phyloP scores from a whole-genome alignment of 2,113 vertebrate genomes.

The Collichthys lucidus region DNA sequence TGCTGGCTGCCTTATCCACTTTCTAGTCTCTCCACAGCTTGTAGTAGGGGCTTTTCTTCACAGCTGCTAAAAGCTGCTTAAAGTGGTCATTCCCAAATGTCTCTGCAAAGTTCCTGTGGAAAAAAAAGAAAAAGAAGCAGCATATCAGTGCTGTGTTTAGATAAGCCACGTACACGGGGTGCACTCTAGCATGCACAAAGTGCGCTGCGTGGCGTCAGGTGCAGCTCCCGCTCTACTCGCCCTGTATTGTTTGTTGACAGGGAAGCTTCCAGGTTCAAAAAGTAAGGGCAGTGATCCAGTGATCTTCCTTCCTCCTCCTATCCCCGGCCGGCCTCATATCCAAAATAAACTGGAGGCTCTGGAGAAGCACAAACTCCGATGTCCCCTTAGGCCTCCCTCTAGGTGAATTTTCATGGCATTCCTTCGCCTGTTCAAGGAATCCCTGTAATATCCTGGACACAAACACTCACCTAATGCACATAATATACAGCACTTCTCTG shows the following conservation, averaged over 20 bases:
- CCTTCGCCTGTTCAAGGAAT: slow-evolving; percentile 58
- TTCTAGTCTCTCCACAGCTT: slow-evolving; percentile 52
- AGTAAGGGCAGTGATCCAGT: slow-evolving; percentile 59
- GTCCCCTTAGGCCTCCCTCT: slow-evolving; percentile 55
- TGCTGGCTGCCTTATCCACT: slow-evolving; percentile 61
- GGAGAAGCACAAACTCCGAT: slow-evolving; percentile 60
- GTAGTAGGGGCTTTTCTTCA: slow-evolving; percentile 36
- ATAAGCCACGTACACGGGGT: slow-evolving; percentile 29
- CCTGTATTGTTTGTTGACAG: slow-evolving; percentile 69
- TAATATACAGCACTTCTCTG: slow-evolving; percentile 32
- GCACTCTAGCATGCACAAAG: not conserved
- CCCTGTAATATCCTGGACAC: slow-evolving; percentile 70
- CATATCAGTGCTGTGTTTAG: slow-evolving; percentile 56
- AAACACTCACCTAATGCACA: slow-evolving; percentile 51
- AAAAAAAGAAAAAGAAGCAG: slow-evolving; percentile 3
- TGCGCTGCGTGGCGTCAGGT: slow-evolving; percentile 48
- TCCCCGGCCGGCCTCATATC: slow-evolving; percentile 54
- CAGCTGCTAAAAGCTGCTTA: slow-evolving; percentile 61
- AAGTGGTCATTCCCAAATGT: slow-evolving; percentile 36
- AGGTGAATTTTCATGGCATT: slow-evolving; percentile 60
- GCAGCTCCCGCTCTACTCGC: slow-evolving; percentile 31
- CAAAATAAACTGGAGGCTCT: slow-evolving; percentile 67
- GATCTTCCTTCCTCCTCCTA: slow-evolving; percentile 68
- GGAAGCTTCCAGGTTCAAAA: slow-evolving; percentile 73
- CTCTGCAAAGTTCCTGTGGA: slow-evolving; percentile 26